These are phyloP conservation scores for Enteromius argenteus DNA, from an alignment of 2,797 vertebrate species.

Conservation along the genomic window DNA sequence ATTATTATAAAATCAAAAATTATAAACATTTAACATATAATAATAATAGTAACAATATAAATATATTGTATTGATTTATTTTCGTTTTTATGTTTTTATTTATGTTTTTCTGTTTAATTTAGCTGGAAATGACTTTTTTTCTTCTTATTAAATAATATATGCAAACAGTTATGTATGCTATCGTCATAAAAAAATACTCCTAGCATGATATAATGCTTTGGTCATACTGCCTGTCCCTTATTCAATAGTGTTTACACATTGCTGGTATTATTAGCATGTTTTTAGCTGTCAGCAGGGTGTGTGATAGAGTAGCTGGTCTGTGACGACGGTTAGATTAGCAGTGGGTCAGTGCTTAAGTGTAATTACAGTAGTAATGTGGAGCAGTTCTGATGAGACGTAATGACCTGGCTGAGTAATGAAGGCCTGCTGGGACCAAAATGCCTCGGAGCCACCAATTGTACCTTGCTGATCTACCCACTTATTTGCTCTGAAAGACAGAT, in stretches of 20 bases:
- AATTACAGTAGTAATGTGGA: slow-evolving; percentile 33
- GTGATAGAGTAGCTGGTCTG: slow-evolving; percentile 19
- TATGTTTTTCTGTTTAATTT: background rate
- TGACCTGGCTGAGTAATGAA: slow-evolving; percentile 23
- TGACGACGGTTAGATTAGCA: slow-evolving; percentile 14
- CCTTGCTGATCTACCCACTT: slow-evolving; percentile 21
- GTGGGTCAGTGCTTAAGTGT: slow-evolving; percentile 20
- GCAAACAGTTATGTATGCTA: background rate
- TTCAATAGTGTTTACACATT: background rate
- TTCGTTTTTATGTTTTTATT: too few species aligned
- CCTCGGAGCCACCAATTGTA: slow-evolving; percentile 30
- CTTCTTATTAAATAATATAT: background rate
- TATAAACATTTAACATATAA: too few species aligned
- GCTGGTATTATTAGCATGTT: slow-evolving; percentile 8
- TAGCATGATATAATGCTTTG: background rate
- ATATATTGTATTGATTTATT: background rate
- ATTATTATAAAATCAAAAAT: too few species aligned
- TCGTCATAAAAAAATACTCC: background rate
- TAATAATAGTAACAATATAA: background rate
- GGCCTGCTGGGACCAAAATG: slow-evolving; percentile 21
- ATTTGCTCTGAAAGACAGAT: slow-evolving; percentile 29
- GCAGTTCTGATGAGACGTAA: slow-evolving; percentile 15
- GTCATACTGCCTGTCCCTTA: background rate
- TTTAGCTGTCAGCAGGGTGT: slow-evolving; percentile 16
- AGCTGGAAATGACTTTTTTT: background rate